phyloP scores from a whole-genome alignment of 1,140 invertebrate genomes.

The Adoxophyes honmai region DNA sequence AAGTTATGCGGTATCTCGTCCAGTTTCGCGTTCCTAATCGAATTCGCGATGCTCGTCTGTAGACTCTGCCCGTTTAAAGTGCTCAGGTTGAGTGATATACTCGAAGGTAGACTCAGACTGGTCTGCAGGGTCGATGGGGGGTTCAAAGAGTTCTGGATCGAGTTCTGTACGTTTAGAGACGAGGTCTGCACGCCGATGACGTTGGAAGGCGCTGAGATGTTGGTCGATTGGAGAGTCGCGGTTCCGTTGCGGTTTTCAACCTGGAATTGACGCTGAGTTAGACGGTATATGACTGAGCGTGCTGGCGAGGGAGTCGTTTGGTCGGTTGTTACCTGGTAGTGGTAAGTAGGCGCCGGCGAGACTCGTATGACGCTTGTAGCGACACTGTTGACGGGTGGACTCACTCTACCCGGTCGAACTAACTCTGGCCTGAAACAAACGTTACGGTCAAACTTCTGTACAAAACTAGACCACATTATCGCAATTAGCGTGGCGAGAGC shows the following conservation, averaged over 20 bases:
- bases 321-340: conserved; percentile 75
- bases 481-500: too few species aligned
- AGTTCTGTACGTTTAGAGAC: conserved; percentile 44
- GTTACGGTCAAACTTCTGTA: not conserved
- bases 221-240: conserved; percentile 41
- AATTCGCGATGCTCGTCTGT: conserved; percentile 47
- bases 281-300: too few species aligned
- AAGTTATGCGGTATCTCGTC: conserved; percentile 58
- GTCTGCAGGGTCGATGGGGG: conserved; percentile 42
- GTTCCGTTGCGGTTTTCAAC: conserved; percentile 62
- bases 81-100: conserved; percentile 50
- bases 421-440: conserved; percentile 74
- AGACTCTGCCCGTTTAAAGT: conserved; percentile 38
- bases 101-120: conserved; percentile 39
- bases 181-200: conserved; percentile 49
- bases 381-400: conserved; percentile 62
- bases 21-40: conserved; percentile 32
- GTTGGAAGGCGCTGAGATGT: conserved; percentile 31
- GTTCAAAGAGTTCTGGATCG: conserved; percentile 36
- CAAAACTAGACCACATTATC: too few species aligned
- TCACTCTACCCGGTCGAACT: conserved; percentile 75
- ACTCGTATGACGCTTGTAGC: conserved; percentile 89
- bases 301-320: too few species aligned
- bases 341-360: conserved; percentile 80
- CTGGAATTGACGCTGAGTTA: conserved; percentile 24